Conservation (phyloP, 2,797 vertebrate genomes). For the Sebastes matsubarae region DNA sequence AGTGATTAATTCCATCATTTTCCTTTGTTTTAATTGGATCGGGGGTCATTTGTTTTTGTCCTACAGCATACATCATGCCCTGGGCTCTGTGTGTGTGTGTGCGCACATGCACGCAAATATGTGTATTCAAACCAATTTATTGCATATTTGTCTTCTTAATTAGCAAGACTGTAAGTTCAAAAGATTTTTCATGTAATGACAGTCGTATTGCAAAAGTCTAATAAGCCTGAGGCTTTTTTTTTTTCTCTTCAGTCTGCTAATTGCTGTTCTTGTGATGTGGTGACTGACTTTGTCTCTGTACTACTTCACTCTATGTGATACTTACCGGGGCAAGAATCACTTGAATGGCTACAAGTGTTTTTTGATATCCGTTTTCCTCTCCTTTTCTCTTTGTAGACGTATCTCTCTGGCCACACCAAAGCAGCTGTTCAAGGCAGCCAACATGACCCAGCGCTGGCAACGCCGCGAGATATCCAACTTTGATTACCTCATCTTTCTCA, state of each 20-base stretch:
- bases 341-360: not conserved
- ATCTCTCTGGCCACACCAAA: slow-evolving; percentile 94
- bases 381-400: slow-evolving; percentile 79
- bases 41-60: slow-evolving; percentile 82
- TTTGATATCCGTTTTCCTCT: not conserved
- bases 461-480: slow-evolving; percentile 99
- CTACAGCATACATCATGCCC: slow-evolving; percentile 64
- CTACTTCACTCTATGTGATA: not conserved
- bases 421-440: slow-evolving; percentile 97
- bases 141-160: slow-evolving; percentile 76
- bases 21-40: slow-evolving; percentile 87
- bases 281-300: not conserved
- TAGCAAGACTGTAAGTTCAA: slow-evolving; percentile 46
- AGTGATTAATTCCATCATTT: slow-evolving; percentile 88
- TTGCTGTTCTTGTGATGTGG: slow-evolving; percentile 10
- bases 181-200: slow-evolving; percentile 49
- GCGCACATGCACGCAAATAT: slow-evolving; percentile 24
- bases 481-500: slow-evolving; percentile 96
- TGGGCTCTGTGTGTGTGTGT: slow-evolving; percentile 9
- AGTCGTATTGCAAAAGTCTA: slow-evolving; percentile 31
- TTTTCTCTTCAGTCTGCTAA: not conserved
- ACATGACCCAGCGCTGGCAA: slow-evolving; percentile 97
- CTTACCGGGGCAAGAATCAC: not conserved
- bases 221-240: slow-evolving; percentile 16
- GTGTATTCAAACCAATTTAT: slow-evolving; percentile 47